phyloP scores from a whole-genome alignment of 2,797 vertebrate species.

The Chaetodon trifasciatus region DNA sequence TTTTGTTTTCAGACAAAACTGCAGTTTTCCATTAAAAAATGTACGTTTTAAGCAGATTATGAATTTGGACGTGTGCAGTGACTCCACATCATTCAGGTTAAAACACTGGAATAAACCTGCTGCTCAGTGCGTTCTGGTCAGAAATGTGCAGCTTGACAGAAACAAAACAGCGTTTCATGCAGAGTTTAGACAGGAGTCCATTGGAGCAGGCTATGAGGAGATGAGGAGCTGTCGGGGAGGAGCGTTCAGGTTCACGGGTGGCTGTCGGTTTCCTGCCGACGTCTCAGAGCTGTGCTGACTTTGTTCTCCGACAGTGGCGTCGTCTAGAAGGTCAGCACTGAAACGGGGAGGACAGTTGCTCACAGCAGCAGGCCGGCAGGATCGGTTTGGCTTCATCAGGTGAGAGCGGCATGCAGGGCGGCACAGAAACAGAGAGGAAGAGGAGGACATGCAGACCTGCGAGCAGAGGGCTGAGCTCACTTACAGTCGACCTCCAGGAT shows the following conservation, averaged over 20 bases:
- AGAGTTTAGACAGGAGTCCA: constrained; percentile 45
- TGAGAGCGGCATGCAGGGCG: constrained; percentile 48
- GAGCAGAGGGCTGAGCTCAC: constrained; percentile 73
- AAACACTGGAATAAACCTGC: background rate
- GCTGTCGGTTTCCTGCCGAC: constrained; percentile 20
- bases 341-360: constrained; percentile 70
- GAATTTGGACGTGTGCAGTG: background rate
- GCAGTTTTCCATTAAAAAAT: background rate
- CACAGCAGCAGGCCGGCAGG: constrained; percentile 22
- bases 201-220: constrained; percentile 47
- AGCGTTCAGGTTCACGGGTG: constrained; percentile 9
- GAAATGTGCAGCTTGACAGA: constrained; percentile 4
- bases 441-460: constrained; percentile 46
- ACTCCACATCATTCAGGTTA: background rate
- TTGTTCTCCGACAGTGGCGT: no score
- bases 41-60: background rate
- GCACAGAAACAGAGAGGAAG: constrained; percentile 41
- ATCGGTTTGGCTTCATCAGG: constrained; percentile 25
- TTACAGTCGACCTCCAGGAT: constrained; percentile 92
- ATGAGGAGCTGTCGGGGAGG: constrained; percentile 38
- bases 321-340: constrained; percentile 79
- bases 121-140: background rate
- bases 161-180: constrained; percentile 53
- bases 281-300: constrained; percentile 16
- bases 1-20: background rate